Evolutionary conservation across 2,797 vertebrate genomes (phyloP).

Genomic region (Coendou prehensilis): DNA sequence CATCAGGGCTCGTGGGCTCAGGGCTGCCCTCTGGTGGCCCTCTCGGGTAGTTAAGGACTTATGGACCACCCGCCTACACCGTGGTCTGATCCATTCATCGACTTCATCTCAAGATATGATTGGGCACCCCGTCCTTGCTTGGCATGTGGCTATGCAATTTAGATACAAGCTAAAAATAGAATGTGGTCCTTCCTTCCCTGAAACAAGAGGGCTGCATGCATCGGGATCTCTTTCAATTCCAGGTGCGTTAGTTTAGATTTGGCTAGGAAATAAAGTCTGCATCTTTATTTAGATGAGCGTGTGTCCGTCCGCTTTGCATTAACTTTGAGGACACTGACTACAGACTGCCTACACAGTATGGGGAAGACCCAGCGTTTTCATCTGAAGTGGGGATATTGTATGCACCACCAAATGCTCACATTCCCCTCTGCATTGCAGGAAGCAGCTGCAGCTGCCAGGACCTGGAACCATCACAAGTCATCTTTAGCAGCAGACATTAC

Average conservation of each 20-base stretch:
- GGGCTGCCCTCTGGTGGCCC: slow-evolving; percentile 38
- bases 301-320: neutral
- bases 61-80: neutral
- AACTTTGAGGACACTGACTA: neutral
- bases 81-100: neutral
- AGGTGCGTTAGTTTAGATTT: slow-evolving; percentile 22
- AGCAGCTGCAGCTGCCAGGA: neutral
- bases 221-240: slow-evolving; percentile 31
- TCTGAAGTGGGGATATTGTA: neutral
- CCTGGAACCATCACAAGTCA: neutral
- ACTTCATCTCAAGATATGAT: neutral
- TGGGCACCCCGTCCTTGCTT: neutral
- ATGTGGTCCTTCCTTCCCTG: neutral
- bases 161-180: neutral
- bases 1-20: neutral
- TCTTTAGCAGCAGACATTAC: neutral
- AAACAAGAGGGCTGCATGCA: neutral
- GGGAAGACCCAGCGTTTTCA: neutral
- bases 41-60: neutral
- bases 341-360: neutral
- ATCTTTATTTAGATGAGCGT: slow-evolving; percentile 9
- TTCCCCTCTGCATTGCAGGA: neutral
- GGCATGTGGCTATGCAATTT: neutral
- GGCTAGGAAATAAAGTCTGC: neutral
- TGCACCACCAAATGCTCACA: too few species aligned